Evolutionary conservation across 2,888 invertebrate species (phyloP).

Genomic region (Sthenelais limicola): DNA sequence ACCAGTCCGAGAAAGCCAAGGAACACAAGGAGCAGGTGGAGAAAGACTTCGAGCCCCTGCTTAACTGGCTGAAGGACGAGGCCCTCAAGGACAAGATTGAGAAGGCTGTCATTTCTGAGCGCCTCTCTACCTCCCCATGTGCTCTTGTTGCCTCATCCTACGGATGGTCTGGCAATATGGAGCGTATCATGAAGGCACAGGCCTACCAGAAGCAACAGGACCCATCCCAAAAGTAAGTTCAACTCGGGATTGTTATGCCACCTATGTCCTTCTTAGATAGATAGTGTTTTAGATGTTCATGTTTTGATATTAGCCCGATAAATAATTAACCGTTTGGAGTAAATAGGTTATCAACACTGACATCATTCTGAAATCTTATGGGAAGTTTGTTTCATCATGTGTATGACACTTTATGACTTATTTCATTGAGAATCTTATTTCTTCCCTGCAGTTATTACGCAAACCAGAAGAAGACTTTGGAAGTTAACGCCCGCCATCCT

Average conservation of each 20-base stretch:
- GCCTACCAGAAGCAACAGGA: slow-evolving; percentile 93
- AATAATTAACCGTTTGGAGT: too few relatives aligned
- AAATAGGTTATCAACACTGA: too few relatives aligned
- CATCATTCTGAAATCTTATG: too few relatives aligned
- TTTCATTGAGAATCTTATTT: not conserved
- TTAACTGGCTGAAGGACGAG: slow-evolving; percentile 89
- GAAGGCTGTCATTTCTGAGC: slow-evolving; percentile 88
- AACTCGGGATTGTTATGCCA: too few relatives aligned
- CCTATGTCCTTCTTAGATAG: too few relatives aligned
- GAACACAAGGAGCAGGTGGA: slow-evolving; percentile 82
- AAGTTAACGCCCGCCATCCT: slow-evolving; percentile 98
- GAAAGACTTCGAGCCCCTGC: slow-evolving; percentile 88
- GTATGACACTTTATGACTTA: too few relatives aligned
- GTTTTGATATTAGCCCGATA: too few relatives aligned
- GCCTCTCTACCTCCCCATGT: slow-evolving; percentile 92
- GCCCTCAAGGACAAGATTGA: slow-evolving; percentile 84
- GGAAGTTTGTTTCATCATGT: too few relatives aligned
- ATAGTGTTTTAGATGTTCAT: too few relatives aligned
- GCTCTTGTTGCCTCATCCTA: slow-evolving; percentile 96
- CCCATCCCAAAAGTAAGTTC: slow-evolving; percentile 77
- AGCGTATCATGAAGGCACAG: slow-evolving; percentile 88
- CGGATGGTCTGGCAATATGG: slow-evolving; percentile 99
- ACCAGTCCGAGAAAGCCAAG: slow-evolving; percentile 81
- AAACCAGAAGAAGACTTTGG: slow-evolving; percentile 88
- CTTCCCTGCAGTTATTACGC: slow-evolving; percentile 65